Evolutionary conservation across 2,113 vertebrate genomes (phyloP).

Genomic region (Elephantulus edwardii): DNA sequence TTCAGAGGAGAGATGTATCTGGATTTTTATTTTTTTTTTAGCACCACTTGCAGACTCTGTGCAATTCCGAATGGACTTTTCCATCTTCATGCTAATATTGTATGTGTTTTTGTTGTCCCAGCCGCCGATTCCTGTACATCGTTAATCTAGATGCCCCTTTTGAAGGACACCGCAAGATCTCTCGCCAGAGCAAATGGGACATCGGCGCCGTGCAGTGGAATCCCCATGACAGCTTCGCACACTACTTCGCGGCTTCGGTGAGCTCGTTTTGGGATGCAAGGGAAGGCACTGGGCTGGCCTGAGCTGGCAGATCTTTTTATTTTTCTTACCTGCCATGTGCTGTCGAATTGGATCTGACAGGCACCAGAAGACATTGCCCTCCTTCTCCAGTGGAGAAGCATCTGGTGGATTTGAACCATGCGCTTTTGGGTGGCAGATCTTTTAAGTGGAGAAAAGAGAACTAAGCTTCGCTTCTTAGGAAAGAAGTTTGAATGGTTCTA

Average conservation of each 20-base stretch:
- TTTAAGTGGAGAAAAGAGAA: slow-evolving; percentile 42
- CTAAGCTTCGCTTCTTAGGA: neutral
- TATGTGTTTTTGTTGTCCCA: slow-evolving; percentile 71
- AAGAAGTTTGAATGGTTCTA: neutral
- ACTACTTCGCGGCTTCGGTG: slow-evolving; percentile 96
- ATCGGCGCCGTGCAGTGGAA: slow-evolving; percentile 99
- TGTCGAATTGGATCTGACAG: too few relatives aligned
- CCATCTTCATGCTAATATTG: neutral
- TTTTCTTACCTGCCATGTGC: too few relatives aligned
- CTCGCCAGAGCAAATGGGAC: slow-evolving; percentile 98
- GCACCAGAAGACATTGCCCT: too few relatives aligned
- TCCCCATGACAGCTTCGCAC: slow-evolving; percentile 89
- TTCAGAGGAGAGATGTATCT: neutral
- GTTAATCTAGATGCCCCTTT: slow-evolving; percentile 94
- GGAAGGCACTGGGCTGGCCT: neutral
- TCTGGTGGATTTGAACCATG: too few relatives aligned
- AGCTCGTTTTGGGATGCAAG: slow-evolving; percentile 43
- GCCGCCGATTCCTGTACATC: slow-evolving; percentile 95
- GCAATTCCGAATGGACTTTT: neutral
- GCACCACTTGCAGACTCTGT: neutral
- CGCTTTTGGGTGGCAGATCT: too few relatives aligned
- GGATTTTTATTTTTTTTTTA: neutral
- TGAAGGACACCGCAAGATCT: slow-evolving; percentile 92
- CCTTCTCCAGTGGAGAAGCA: too few relatives aligned
- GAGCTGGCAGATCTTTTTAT: neutral